Conservation (phyloP, 2,888 invertebrate genomes). For the Tubulanus polymorphus region DNA sequence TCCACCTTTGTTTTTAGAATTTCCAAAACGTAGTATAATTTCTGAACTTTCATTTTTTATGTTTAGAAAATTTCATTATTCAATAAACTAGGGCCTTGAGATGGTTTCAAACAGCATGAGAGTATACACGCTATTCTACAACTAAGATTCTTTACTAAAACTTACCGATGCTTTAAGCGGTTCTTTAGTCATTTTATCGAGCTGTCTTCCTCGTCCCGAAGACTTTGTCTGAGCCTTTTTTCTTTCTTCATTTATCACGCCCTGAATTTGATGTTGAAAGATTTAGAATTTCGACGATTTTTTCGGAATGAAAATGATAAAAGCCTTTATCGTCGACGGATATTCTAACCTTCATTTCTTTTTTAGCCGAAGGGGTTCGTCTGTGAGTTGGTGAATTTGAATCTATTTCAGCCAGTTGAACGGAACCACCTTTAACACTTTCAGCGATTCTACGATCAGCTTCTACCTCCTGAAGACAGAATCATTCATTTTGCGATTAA, state of each 20-base stretch:
- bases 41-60: too few species aligned
- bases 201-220: constrained; percentile 14
- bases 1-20: too few species aligned
- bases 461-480: constrained; percentile 41
- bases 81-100: too few species aligned
- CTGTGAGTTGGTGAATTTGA: too few species aligned
- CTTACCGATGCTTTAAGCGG: constrained; percentile 13
- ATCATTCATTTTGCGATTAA: too few species aligned
- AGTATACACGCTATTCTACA: too few species aligned
- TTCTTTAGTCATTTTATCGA: constrained; percentile 13
- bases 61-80: too few species aligned
- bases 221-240: not conserved
- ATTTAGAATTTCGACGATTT: too few species aligned
- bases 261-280: too few species aligned
- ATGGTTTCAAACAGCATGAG: too few species aligned
- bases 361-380: constrained; percentile 26
- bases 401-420: constrained; percentile 10
- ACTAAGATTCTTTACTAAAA: too few species aligned
- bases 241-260: not conserved
- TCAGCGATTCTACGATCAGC: constrained; percentile 37
- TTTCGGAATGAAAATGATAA: not conserved
- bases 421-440: constrained; percentile 22
- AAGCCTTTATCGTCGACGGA: not conserved
- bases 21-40: too few species aligned
- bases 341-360: constrained; percentile 24